Percentiles rank a stretch among this genome's conserved stretches.
These are phyloP conservation scores for Oryzias curvinotus DNA, from an alignment of 2,113 vertebrate genomes.

Conservation along the genomic window DNA sequence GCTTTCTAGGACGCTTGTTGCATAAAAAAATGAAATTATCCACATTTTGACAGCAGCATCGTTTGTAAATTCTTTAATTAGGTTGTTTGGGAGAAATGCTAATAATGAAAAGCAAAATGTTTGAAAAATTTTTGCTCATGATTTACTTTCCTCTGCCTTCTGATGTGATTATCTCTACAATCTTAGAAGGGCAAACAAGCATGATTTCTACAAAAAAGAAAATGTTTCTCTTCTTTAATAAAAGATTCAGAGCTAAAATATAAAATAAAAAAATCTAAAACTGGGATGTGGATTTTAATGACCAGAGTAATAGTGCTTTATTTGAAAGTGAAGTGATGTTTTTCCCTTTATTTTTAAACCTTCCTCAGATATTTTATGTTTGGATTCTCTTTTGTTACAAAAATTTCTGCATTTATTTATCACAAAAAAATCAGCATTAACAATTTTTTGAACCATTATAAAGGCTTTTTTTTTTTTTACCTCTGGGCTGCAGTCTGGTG, in stretches of 20 bases:
- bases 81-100: no score
- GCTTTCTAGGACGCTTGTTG: slow-evolving; percentile 36
- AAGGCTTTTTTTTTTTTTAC: slow-evolving; percentile 63
- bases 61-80: no score
- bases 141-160: slow-evolving; percentile 16
- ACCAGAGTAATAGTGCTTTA: slow-evolving; percentile 35
- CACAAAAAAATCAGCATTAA: neutral
- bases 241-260: slow-evolving; percentile 43
- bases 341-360: neutral
- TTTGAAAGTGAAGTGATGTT: slow-evolving; percentile 22
- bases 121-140: slow-evolving; percentile 23
- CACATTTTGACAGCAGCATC: neutral
- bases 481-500: slow-evolving; percentile 85
- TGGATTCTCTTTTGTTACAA: neutral
- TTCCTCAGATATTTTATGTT: neutral
- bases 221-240: slow-evolving; percentile 31
- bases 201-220: slow-evolving; percentile 59
- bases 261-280: slow-evolving; percentile 34
- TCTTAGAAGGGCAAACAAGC: slow-evolving; percentile 51
- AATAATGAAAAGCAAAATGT: neutral
- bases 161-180: slow-evolving; percentile 35
- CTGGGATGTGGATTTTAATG: slow-evolving; percentile 45
- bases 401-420: neutral
- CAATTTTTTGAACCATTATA: no score
- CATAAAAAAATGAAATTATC: slow-evolving; percentile 18